Conservation (phyloP, 1,140 invertebrate species). For the Sarcophaga bullata region DNA sequence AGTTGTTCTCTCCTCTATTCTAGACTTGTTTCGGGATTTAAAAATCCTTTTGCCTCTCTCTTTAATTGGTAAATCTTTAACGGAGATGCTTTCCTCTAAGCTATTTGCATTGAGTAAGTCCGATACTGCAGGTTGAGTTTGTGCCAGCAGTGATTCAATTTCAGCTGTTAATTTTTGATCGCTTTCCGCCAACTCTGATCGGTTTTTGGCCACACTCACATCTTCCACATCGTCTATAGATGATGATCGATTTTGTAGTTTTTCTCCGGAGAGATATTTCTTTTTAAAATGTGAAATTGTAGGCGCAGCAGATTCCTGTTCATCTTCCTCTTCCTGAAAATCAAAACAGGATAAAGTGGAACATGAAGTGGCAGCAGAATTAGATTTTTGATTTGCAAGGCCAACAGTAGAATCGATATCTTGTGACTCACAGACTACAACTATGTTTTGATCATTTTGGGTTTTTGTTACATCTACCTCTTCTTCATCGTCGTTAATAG, state of each 20-base stretch:
- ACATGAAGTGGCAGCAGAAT: neutral
- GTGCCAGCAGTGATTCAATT: constrained; percentile 44
- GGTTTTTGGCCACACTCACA: constrained; percentile 22
- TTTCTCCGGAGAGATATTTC: constrained; percentile 46
- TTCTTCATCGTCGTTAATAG: constrained; percentile 26
- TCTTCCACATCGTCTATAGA: neutral
- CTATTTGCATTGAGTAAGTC: neutral
- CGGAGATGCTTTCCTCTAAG: constrained; percentile 39
- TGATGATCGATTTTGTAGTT: constrained; percentile 6
- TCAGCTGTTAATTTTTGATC: constrained; percentile 45
- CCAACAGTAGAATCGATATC: neutral
- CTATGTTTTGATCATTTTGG: neutral
- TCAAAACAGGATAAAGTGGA: constrained; percentile 67
- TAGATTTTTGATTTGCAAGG: constrained; percentile 7
- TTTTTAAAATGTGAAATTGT: constrained; percentile 47
- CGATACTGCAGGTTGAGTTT: constrained; percentile 42
- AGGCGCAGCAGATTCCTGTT: constrained; percentile 45
- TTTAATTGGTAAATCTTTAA: constrained; percentile 55
- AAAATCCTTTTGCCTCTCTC: constrained; percentile 62
- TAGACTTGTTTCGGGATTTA: constrained; percentile 56
- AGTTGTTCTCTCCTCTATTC: constrained; percentile 21
- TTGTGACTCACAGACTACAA: constrained; percentile 42
- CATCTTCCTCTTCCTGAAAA: constrained; percentile 70
- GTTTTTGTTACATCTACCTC: neutral
- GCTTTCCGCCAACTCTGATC: constrained; percentile 43